Conservation (phyloP, 2,113 vertebrate genomes). For the Capricornis sumatraensis region DNA sequence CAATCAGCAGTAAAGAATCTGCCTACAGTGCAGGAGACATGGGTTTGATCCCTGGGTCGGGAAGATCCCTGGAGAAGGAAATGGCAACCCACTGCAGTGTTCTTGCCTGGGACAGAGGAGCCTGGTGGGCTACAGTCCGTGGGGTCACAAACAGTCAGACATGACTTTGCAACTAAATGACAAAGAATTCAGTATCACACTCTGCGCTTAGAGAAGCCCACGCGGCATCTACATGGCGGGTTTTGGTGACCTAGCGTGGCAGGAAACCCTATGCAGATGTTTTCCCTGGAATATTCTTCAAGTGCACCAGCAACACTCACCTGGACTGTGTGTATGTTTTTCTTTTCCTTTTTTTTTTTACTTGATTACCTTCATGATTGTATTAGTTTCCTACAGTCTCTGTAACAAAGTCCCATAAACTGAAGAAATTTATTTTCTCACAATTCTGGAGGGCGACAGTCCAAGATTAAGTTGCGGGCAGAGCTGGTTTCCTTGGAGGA, state of each 20-base stretch:
- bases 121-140: neutral
- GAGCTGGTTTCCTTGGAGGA: neutral
- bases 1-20: neutral
- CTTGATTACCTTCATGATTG: too few species aligned
- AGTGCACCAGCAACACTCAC: neutral
- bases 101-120: neutral
- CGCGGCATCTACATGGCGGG: accelerated
- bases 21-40: neutral
- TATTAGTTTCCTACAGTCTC: neutral
- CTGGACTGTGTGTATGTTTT: accelerated
- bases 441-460: accelerated
- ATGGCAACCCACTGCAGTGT: neutral
- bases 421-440: neutral
- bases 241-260: neutral
- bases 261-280: accelerated
- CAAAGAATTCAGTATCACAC: accelerated
- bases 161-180: neutral
- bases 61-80: neutral
- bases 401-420: neutral
- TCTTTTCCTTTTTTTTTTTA: neutral
- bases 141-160: neutral
- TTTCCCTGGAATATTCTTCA: too few species aligned
- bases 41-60: neutral
- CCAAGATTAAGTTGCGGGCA: neutral
- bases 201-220: accelerated